Percentiles rank a stretch among this genome's conserved stretches.
phyloP scores from a whole-genome alignment of 2,113 vertebrate genomes.

The Indicator maculatus region DNA sequence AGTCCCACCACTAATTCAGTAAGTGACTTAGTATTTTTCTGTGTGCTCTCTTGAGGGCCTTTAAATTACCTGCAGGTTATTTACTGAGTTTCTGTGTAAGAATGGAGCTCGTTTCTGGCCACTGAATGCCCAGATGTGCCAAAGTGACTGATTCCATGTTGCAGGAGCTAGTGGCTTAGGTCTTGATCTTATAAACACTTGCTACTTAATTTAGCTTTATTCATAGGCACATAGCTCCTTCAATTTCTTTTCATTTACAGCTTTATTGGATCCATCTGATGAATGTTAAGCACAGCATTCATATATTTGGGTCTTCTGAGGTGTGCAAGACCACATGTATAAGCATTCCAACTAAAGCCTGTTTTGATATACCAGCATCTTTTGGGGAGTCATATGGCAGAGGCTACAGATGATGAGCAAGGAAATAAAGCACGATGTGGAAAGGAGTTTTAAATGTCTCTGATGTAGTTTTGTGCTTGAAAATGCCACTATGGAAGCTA shows the following conservation, averaged over 20 bases:
- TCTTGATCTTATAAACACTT: slow-evolving; percentile 9
- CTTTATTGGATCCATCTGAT: not conserved
- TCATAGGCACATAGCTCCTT: not conserved
- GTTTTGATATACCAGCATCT: not conserved
- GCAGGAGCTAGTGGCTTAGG: not conserved
- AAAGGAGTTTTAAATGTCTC: slow-evolving; percentile 10
- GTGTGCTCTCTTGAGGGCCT: slow-evolving; percentile 22
- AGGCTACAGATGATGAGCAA: not conserved
- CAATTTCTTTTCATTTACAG: slow-evolving; percentile 2
- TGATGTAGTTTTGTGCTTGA: not conserved
- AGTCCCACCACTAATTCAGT: not conserved
- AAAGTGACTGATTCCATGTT: slow-evolving; percentile 7
- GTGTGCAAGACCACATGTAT: not conserved
- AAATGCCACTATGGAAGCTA: slow-evolving; percentile 1
- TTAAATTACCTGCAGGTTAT: slow-evolving; percentile 13
- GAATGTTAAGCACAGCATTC: not conserved
- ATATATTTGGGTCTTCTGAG: not conserved
- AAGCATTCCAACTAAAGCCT: not conserved
- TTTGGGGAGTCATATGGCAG: not conserved
- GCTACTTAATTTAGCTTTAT: slow-evolving; percentile 30
- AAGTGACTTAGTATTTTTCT: not conserved
- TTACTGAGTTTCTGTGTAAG: slow-evolving; percentile 23
- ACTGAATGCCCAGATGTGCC: not conserved
- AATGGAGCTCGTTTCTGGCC: slow-evolving; percentile 12
- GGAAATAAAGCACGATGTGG: not conserved